A percentile compares a stretch with the other conserved stretches of the same genome.
phyloP scores from a whole-genome alignment of 2,113 vertebrate species.

The Podarcis raffonei region DNA sequence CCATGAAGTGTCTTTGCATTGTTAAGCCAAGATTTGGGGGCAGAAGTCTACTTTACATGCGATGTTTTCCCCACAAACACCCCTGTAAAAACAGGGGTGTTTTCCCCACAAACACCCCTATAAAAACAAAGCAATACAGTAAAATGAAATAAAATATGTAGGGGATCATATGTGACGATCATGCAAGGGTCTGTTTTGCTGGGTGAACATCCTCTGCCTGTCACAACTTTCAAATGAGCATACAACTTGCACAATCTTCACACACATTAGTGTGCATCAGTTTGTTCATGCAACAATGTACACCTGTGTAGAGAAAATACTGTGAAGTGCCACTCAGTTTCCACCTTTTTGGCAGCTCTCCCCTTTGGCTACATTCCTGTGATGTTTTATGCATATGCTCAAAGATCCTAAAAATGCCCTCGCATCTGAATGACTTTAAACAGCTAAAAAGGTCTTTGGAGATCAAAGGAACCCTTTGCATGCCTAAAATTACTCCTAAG shows the following conservation, averaged over 20 bases:
- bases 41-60: neutral
- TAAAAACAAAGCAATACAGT: neutral
- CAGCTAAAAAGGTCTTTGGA: neutral
- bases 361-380: neutral
- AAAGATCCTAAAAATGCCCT: neutral
- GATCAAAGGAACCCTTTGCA: conserved; percentile 12
- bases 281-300: neutral
- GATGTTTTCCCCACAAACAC: neutral
- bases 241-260: neutral
- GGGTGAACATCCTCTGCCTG: neutral
- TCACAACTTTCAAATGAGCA: neutral
- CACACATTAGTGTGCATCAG: neutral
- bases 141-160: neutral
- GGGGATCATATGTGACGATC: neutral
- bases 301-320: neutral
- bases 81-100: too few relatives aligned
- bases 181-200: neutral
- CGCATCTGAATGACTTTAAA: neutral
- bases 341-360: neutral
- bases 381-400: conserved; percentile 8
- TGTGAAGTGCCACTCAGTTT: neutral
- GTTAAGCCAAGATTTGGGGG: neutral
- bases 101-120: neutral
- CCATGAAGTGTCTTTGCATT: neutral
- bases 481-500: conserved; percentile 17